Conservation (phyloP, 1,140 invertebrate species). For the Apis mellifera region Amel_HAv3.1 CM009940.2:797001-797500, state of each 20-base stretch:
- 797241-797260: slow-evolving; percentile 14
- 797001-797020: slow-evolving; percentile 43
- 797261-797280: slow-evolving; percentile 1
- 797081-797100: slow-evolving; percentile 32
- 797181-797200: slow-evolving; percentile 51
- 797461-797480: too few species aligned
- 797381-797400: slow-evolving; percentile 20
- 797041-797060: slow-evolving; percentile 28
- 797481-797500: too few species aligned
- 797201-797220: slow-evolving; percentile 31
- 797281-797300: slow-evolving; percentile 13
- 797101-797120: slow-evolving; percentile 45
- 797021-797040: slow-evolving; percentile 13
- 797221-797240: slow-evolving; percentile 32
- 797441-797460: neutral
- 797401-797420: slow-evolving; percentile 21
- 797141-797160: slow-evolving; percentile 50
- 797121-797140: slow-evolving; percentile 59
- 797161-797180: slow-evolving; percentile 59
- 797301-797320: slow-evolving; percentile 2
- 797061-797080: slow-evolving; percentile 9
- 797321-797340: neutral
- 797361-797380: slow-evolving; percentile 27
- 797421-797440: neutral
- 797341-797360: neutral